Evolutionary conservation across 2,888 invertebrate genomes (phyloP).

Genomic region (Saturnia japonica): DNA sequence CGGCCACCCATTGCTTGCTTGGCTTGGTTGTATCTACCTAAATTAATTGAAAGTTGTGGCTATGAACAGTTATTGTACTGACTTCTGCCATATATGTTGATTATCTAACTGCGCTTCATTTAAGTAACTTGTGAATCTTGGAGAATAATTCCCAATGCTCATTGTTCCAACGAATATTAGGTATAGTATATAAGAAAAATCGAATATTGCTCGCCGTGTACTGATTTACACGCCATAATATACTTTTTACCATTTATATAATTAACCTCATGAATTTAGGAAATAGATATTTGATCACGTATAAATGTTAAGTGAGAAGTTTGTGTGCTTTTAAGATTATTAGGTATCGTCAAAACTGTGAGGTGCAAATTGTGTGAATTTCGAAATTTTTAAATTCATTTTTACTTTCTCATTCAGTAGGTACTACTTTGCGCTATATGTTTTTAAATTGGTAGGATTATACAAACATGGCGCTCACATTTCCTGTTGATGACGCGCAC

Average conservation of each 20-base stretch:
- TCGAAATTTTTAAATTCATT: slow-evolving; percentile 20
- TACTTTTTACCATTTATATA: slow-evolving; percentile 16
- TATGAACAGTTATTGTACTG: slow-evolving; percentile 75
- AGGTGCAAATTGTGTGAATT: slow-evolving; percentile 18
- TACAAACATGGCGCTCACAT: slow-evolving; percentile 57
- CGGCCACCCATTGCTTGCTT: slow-evolving; percentile 76
- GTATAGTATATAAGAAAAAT: slow-evolving; percentile 71
- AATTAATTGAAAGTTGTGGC: slow-evolving; percentile 77
- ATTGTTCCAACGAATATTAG: slow-evolving; percentile 77
- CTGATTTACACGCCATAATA: neutral
- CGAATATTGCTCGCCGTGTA: slow-evolving; percentile 20
- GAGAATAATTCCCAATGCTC: slow-evolving; percentile 72
- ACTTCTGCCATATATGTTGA: slow-evolving; percentile 75
- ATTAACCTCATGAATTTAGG: slow-evolving; percentile 12
- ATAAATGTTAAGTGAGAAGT: slow-evolving; percentile 1
- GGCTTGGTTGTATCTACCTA: slow-evolving; percentile 66
- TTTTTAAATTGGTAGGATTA: slow-evolving; percentile 56
- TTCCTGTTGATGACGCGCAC: slow-evolving; percentile 32
- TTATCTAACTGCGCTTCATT: slow-evolving; percentile 65
- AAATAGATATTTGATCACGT: slow-evolving; percentile 2
- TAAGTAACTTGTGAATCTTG: slow-evolving; percentile 68
- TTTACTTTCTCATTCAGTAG: slow-evolving; percentile 20
- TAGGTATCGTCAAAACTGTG: slow-evolving; percentile 4
- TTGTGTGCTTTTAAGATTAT: slow-evolving; percentile 9
- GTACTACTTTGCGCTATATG: slow-evolving; percentile 29